phyloP scores from a whole-genome alignment of 1,140 invertebrate genomes.

The Chlorops oryzae region DNA sequence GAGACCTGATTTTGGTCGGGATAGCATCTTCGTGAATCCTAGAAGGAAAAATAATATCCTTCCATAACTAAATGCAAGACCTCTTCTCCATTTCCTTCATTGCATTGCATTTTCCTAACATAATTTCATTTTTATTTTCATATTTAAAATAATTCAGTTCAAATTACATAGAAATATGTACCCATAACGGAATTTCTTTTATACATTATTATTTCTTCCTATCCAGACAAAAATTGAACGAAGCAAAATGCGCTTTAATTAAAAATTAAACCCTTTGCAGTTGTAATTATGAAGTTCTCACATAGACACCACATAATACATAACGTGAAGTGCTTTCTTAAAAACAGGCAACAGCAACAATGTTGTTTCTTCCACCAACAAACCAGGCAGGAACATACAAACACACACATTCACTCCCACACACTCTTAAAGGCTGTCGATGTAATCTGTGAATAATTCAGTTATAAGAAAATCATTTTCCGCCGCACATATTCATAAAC shows the following conservation, averaged over 20 bases:
- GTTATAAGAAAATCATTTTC: slow-evolving; percentile 47
- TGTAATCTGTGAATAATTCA: slow-evolving; percentile 44
- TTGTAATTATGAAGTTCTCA: slow-evolving; percentile 37
- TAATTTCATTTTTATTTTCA: too few relatives aligned
- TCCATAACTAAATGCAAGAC: too few relatives aligned
- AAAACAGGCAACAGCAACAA: not conserved
- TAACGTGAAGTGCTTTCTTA: not conserved
- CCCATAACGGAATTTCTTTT: too few relatives aligned
- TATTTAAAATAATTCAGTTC: too few relatives aligned
- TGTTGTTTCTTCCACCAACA: not conserved
- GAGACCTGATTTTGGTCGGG: too few relatives aligned
- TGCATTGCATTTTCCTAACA: too few relatives aligned
- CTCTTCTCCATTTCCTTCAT: too few relatives aligned
- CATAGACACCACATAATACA: slow-evolving; percentile 18
- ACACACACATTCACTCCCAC: not conserved
- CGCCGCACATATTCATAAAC: slow-evolving; percentile 8
- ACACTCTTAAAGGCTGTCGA: not conserved
- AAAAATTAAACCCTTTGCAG: slow-evolving; percentile 38
- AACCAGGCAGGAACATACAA: not conserved
- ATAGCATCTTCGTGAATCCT: too few relatives aligned
- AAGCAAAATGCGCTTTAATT: slow-evolving; percentile 40
- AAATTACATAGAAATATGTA: too few relatives aligned
- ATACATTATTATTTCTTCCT: too few relatives aligned
- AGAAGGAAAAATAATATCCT: too few relatives aligned
- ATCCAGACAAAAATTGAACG: too few relatives aligned